These are phyloP conservation scores for Lordiphosa collinella DNA, from an alignment of 1,140 invertebrate species.

Conservation along the genomic window DNA sequence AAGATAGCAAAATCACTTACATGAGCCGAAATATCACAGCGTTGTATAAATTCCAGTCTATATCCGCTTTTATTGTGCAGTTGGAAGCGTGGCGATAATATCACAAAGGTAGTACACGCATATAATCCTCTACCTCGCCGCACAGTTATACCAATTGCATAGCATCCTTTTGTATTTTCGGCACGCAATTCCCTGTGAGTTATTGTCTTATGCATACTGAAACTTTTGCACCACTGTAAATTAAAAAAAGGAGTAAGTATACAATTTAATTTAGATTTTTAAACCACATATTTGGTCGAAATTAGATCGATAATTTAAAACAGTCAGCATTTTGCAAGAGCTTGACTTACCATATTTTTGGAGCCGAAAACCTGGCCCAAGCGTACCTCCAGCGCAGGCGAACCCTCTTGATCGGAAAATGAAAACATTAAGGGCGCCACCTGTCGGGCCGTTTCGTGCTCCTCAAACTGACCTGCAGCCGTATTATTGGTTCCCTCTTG, in stretches of 20 bases:
- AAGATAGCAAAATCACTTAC: no score
- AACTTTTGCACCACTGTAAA: slow-evolving; percentile 89
- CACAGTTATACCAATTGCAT: slow-evolving; percentile 93
- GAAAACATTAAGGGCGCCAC: slow-evolving; percentile 96
- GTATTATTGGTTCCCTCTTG: slow-evolving; percentile 91
- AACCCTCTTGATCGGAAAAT: slow-evolving; percentile 92
- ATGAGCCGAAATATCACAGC: slow-evolving; percentile 85
- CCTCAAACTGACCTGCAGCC: slow-evolving; percentile 95
- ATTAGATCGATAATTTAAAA: no score
- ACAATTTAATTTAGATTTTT: background rate
- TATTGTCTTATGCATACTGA: slow-evolving; percentile 81
- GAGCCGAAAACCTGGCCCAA: slow-evolving; percentile 59
- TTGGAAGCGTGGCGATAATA: slow-evolving; percentile 94
- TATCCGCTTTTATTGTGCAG: slow-evolving; percentile 93
- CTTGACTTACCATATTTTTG: slow-evolving; percentile 63
- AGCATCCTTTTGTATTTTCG: slow-evolving; percentile 77
- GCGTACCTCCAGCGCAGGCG: slow-evolving; percentile 80
- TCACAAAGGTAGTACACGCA: slow-evolving; percentile 93
- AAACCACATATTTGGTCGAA: no score
- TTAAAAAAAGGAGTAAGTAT: slow-evolving; percentile 17
- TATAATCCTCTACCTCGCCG: slow-evolving; percentile 92
- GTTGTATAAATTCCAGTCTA: slow-evolving; percentile 93
- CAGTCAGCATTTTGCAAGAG: no score
- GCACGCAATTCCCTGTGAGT: slow-evolving; percentile 64
- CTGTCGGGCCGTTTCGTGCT: slow-evolving; percentile 96